phyloP scores from a whole-genome alignment of 2,113 vertebrate genomes.

The Leptocoma aspasia region DNA sequence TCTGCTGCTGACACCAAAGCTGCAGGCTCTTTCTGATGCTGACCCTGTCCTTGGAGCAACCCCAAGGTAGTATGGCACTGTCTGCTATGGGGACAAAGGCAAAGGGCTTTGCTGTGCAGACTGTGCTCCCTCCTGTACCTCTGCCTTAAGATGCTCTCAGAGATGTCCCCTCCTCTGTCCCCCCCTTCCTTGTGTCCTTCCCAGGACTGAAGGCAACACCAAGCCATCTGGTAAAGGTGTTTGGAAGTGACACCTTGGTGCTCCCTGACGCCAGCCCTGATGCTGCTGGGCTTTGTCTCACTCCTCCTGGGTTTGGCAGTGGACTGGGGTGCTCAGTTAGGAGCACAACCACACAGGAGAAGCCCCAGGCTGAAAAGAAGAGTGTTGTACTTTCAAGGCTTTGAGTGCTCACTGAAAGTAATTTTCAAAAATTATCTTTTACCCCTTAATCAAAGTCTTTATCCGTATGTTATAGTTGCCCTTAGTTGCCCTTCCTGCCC shows the following conservation, averaged over 20 bases:
- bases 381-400: not conserved
- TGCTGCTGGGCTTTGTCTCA: fast-evolving
- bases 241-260: not conserved
- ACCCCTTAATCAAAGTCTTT: constrained; percentile 53
- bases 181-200: not conserved
- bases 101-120: not conserved
- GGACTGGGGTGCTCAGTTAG: not conserved
- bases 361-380: not conserved
- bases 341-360: not conserved
- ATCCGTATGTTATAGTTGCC: constrained; percentile 29
- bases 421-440: constrained; percentile 17
- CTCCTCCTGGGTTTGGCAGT: not conserved
- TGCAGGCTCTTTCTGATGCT: not conserved
- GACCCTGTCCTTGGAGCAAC: not conserved
- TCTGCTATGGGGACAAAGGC: not conserved
- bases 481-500: not conserved
- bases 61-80: not conserved
- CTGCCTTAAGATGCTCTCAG: not conserved
- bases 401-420: not conserved
- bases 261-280: not conserved
- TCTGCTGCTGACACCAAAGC: not conserved
- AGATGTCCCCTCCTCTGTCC: not conserved
- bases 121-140: not conserved
- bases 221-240: not conserved
- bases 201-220: not conserved